Percentiles rank a stretch among this genome's conserved stretches.
Conservation (phyloP, 2,888 invertebrate genomes). For the Heliconius hortense region DNA sequence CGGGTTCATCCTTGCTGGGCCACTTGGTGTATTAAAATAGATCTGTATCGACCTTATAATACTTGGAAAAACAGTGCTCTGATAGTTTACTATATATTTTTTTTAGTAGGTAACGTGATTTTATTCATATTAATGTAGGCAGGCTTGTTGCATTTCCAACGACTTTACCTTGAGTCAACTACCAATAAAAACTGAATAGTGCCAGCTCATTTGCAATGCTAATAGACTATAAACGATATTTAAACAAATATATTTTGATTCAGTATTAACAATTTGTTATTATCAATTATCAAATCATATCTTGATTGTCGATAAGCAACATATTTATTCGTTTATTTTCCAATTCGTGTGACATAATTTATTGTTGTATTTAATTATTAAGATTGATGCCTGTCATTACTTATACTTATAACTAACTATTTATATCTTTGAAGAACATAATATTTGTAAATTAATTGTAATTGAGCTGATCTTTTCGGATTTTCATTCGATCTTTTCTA, state of each 20-base stretch:
- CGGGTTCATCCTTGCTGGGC: slow-evolving; percentile 58
- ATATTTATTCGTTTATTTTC: slow-evolving; percentile 21
- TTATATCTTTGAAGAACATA: not conserved
- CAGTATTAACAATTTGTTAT: slow-evolving; percentile 14
- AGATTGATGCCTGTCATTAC: not conserved
- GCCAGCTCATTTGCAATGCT: slow-evolving; percentile 26
- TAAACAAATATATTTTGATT: slow-evolving; percentile 30
- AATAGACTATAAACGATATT: slow-evolving; percentile 23
- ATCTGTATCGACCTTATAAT: slow-evolving; percentile 33
- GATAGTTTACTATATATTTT: not conserved
- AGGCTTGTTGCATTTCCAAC: slow-evolving; percentile 3
- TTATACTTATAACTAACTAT: not conserved
- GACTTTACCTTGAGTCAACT: slow-evolving; percentile 15
- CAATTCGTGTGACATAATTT: slow-evolving; percentile 7
- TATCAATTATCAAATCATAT: slow-evolving; percentile 31
- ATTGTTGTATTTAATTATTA: slow-evolving; percentile 15
- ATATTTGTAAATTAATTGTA: not conserved
- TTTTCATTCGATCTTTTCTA: too few relatives aligned
- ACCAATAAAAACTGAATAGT: slow-evolving; percentile 27
- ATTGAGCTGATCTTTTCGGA: too few relatives aligned
- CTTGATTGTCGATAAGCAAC: slow-evolving; percentile 27
- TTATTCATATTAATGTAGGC: slow-evolving; percentile 23
- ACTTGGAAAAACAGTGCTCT: not conserved
- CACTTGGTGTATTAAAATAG: slow-evolving; percentile 44
- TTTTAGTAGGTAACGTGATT: slow-evolving; percentile 10